Evolutionary conservation across 2,888 invertebrate genomes (phyloP), one percentile per base, ranked within the genome.

Genomic region (Ichneumoninae sp.): DNA sequence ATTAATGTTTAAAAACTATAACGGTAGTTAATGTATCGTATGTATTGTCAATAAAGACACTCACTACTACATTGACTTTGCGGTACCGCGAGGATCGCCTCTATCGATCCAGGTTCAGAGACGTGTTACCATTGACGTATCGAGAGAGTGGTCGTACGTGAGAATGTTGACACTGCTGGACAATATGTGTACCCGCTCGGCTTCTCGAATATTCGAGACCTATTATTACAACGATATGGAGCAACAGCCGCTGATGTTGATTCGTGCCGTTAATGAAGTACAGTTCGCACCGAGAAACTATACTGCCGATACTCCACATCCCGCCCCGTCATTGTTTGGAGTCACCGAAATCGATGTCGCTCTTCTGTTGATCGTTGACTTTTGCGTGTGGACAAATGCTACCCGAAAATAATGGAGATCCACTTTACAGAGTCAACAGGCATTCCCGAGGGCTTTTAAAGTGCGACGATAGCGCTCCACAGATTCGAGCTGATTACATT

Each of bases 161-260:
- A 57, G 4, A 10, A 26, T 57, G 57, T 57, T 26, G 57, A 57
- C 26, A 10, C 57, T 26, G 57, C 26, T 57, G 57, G 0, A 13
- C 19, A 13, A 8, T 26, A 57, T 13, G 26, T 57, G 0, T 26
- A 13, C 57, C 10, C 10, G 26, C 3, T 19, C 26, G 26, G 3
- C 26, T 57, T 13, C 22, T 57, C 4, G 62, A 62, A 65, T 50
- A 19, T 62, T 62, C 62, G 47, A 50, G n/a, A 10, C 74, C 62
- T 62, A 33, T 74, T 62, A 65, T 62, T 74, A 65, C 62, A 74
- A 47, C 1, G 62, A 44, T 26, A 47, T 47, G 30, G 30, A 74
- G 50, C 74, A 62, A 65, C 33, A 74, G 74, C 22, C 47, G 62
- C 50, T n/a, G 62, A 26, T 57, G 57, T 57, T 57, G 57, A 57